phyloP scores from a whole-genome alignment of 1,140 invertebrate species.

The Papilio polyxenes region DNA sequence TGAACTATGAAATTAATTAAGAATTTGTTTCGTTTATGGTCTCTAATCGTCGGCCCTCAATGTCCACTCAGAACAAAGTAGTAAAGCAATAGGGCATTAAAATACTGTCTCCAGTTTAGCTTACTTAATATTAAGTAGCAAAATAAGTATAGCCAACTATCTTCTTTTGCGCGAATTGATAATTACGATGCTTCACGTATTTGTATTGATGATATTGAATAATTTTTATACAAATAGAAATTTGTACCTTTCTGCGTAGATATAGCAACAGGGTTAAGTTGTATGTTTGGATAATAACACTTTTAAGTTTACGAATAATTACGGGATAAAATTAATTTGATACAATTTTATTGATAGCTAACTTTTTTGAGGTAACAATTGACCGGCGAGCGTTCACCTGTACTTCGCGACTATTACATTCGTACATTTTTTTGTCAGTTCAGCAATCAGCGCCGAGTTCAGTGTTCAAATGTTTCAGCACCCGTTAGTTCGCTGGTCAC shows the following conservation, averaged over 20 bases:
- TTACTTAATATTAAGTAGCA: neutral
- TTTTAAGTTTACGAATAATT: too few species aligned
- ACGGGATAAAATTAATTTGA: too few species aligned
- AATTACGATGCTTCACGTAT: too few species aligned
- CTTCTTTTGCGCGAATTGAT: too few species aligned
- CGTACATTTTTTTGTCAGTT: neutral
- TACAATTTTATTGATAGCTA: neutral
- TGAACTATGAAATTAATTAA: constrained; percentile 25
- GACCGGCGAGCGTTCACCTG: neutral
- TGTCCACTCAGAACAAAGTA: neutral
- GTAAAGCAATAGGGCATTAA: neutral
- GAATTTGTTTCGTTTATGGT: constrained; percentile 16
- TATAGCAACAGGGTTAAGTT: too few species aligned
- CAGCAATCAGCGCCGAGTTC: neutral
- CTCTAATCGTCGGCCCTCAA: neutral
- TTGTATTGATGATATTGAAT: too few species aligned
- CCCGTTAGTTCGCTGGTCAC: constrained; percentile 9
- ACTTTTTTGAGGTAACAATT: neutral
- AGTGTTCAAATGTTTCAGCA: neutral
- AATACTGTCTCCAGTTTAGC: neutral
- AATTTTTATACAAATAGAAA: too few species aligned
- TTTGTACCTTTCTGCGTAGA: too few species aligned
- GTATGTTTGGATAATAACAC: too few species aligned
- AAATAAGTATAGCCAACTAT: too few species aligned
- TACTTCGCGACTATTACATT: neutral